Conservation (phyloP, 2,113 vertebrate species). For the Cyprinodon variegatus region DNA sequence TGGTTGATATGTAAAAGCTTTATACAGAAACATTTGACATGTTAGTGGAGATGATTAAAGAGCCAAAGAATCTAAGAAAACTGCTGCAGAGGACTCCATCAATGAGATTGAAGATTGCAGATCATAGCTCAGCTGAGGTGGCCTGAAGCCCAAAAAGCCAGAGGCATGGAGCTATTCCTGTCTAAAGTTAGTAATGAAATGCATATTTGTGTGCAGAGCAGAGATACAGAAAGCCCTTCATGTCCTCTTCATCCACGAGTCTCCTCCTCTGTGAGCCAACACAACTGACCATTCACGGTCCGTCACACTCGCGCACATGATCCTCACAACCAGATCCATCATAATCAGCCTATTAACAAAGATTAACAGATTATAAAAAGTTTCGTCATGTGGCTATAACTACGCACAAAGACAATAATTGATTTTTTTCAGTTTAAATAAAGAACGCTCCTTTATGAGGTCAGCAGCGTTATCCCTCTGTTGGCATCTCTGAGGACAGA, state of each 20-base stretch:
- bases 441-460: conserved; percentile 54
- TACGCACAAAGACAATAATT: conserved; percentile 65
- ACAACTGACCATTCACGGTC: conserved; percentile 72
- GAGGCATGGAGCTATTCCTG: conserved; percentile 62
- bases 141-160: conserved; percentile 43
- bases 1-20: background rate
- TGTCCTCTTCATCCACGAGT: conserved; percentile 54
- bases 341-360: conserved; percentile 62
- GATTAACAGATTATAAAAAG: conserved; percentile 43
- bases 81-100: background rate
- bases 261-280: conserved; percentile 63
- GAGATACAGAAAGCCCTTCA: conserved; percentile 69
- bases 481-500: conserved; percentile 34
- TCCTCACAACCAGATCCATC: conserved; percentile 52
- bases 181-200: conserved; percentile 65
- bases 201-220: conserved; percentile 67
- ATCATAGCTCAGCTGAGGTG: conserved; percentile 60
- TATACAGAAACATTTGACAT: background rate
- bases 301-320: conserved; percentile 73
- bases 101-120: conserved; percentile 30
- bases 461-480: conserved; percentile 41
- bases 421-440: conserved; percentile 60
- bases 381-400: conserved; percentile 51
- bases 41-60: background rate
- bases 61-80: conserved; percentile 1